Base-by-base conservation (phyloP, 2,113 vertebrate species). In the Calyptommatus sinebrachiatus region DNA sequence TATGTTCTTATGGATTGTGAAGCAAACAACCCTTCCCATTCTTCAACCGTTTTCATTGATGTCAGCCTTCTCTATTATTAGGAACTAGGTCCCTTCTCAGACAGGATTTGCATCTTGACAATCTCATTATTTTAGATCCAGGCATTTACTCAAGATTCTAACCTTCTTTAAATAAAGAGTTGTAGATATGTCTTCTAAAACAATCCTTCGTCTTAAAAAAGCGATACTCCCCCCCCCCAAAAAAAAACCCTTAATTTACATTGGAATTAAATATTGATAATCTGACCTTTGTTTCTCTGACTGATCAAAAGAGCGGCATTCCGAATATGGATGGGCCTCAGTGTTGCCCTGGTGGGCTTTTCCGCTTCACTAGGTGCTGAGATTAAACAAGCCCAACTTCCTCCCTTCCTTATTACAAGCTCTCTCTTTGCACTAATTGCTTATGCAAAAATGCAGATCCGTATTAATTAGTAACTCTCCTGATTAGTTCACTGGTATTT, bases 401-500 rank as follows among this genome's bases (percentile, higher is more conserved):
- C 94, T 94, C 91, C 95, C 93, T 95, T 22, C 22, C 21, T 57
- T 93, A 92, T 90, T 94, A 94, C 94, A 91, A 90, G 91, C 93
- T 95, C 93, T 95, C 93, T 95, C 94, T 91, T 95, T 92, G 91
- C 91, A 92, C 93, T 97, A 96, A 97, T 97, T 97, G 95, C 96
- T 96, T 96, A 96, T 96, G 96, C 96, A 97, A 96, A 96, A 96
- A 97, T 97, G 96, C 96, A 97, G 95, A 97, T 97, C 96, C 94
- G 92, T 96, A 97, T 96, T 97, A 97, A 97, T 97, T 97, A 96
- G 96, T 96, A 96, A 96, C 94, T 95, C 94, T 90, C 88, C 95
- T 97, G 95, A 97, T 97, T 96, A 97, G 95, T 96, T 96, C 84
- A 80, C 94, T 96, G 95, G 94, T 96, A 95, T 96, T 96, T 96